Evolutionary conservation across 2,888 invertebrate genomes (phyloP).

Genomic region (Tiliacea citrago): DNA sequence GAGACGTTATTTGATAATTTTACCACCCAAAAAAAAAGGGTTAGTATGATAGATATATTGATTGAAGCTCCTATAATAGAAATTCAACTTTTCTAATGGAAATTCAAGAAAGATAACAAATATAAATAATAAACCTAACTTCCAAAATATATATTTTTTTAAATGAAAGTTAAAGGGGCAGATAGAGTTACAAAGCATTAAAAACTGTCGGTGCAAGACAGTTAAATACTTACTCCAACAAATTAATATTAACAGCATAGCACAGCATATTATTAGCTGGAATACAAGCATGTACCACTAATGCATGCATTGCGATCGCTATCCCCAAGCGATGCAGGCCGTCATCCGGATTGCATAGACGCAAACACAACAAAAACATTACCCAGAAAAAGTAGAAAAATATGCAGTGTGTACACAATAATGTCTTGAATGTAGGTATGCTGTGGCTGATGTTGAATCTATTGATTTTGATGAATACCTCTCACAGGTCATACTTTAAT

Average conservation of each 20-base stretch:
- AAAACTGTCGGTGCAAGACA: not conserved
- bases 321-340: constrained; percentile 48
- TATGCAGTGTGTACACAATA: not conserved
- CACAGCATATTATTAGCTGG: constrained; percentile 20
- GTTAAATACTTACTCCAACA: not conserved
- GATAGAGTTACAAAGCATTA: no score
- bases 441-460: not conserved
- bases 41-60: not conserved
- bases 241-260: not conserved
- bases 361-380: constrained; percentile 47
- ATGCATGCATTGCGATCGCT: constrained; percentile 48
- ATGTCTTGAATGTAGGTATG: constrained; percentile 7
- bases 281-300: constrained; percentile 20
- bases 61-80: not conserved
- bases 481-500: not conserved
- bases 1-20: no score
- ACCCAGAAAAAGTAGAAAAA: constrained; percentile 29
- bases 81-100: no score
- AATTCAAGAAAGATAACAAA: no score
- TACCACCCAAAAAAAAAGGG: no score
- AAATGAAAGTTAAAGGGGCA: not conserved
- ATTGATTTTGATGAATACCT: not conserved
- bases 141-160: no score
- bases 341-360: constrained; percentile 62
- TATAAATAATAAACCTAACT: no score